Percentiles rank a stretch among this genome's conserved stretches.
Evolutionary conservation across 2,888 invertebrate species (phyloP).

Genomic region (Anorthoa munda): DNA sequence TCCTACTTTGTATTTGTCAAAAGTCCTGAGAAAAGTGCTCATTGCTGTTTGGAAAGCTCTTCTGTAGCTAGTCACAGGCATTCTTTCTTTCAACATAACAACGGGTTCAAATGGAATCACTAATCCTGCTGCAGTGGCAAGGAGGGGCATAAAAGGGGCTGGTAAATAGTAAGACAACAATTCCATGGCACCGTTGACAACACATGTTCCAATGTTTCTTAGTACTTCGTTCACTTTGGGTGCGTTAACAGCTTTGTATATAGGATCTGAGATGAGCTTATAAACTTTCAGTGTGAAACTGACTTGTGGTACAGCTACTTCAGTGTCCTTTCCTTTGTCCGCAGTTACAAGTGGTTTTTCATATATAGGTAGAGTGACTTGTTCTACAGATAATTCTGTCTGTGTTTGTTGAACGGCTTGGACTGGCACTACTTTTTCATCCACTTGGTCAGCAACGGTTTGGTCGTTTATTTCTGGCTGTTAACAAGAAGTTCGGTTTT

Average conservation of each 20-base stretch:
- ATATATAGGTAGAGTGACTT: background rate
- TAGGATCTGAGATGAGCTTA: conserved; percentile 69
- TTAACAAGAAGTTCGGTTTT: conserved; percentile 12
- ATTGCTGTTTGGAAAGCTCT: conserved; percentile 84
- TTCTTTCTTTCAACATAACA: conserved; percentile 80
- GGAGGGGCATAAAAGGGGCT: conserved; percentile 83
- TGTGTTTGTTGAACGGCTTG: background rate
- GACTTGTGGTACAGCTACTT: conserved; percentile 24
- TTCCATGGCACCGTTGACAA: conserved; percentile 87
- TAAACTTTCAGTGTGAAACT: conserved; percentile 68
- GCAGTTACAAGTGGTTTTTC: conserved; percentile 2
- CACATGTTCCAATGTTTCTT: conserved; percentile 83
- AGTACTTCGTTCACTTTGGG: conserved; percentile 81
- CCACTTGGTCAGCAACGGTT: conserved; percentile 63
- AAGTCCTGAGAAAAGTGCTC: conserved; percentile 81
- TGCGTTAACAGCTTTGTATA: conserved; percentile 70
- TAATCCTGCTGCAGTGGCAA: conserved; percentile 85
- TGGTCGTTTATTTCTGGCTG: conserved; percentile 80
- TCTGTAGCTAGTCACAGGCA: conserved; percentile 86
- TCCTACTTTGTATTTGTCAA: conserved; percentile 80
- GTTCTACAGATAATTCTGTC: background rate
- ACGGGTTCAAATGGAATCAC: conserved; percentile 87
- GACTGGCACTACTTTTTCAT: conserved; percentile 17
- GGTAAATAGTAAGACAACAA: conserved; percentile 82
- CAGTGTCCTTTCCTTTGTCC: conserved; percentile 17